A percentile compares a stretch with the other conserved stretches of the same genome.
phyloP scores from a whole-genome alignment of 2,888 invertebrate species.

The Epiblema foenella region DNA sequence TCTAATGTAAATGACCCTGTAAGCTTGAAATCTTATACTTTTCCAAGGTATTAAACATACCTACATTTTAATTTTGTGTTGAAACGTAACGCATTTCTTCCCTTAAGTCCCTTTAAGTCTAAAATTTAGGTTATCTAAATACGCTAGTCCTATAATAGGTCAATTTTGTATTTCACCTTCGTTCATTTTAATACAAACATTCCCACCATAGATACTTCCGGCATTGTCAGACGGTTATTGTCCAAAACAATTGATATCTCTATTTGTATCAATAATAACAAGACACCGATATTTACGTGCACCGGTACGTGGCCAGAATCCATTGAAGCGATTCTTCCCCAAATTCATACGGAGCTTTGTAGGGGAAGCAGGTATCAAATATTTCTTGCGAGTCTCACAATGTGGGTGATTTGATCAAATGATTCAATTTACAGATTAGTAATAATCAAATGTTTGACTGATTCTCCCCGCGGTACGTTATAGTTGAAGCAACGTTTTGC shows the following conservation, averaged over 20 bases:
- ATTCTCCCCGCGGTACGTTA: neutral
- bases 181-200: slow-evolving; percentile 48
- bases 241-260: slow-evolving; percentile 84
- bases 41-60: too few species aligned
- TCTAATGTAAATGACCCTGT: too few species aligned
- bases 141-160: too few species aligned
- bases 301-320: slow-evolving; percentile 78
- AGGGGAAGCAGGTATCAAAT: slow-evolving; percentile 43
- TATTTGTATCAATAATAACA: slow-evolving; percentile 84
- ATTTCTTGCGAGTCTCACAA: slow-evolving; percentile 42
- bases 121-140: too few species aligned
- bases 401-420: slow-evolving; percentile 41
- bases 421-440: slow-evolving; percentile 36
- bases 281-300: slow-evolving; percentile 80
- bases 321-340: slow-evolving; percentile 58
- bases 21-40: too few species aligned
- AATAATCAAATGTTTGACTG: slow-evolving; percentile 19
- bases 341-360: slow-evolving; percentile 46
- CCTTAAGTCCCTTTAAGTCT: neutral
- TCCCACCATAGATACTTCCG: slow-evolving; percentile 59
- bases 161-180: neutral
- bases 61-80: too few species aligned
- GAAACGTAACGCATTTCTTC: slow-evolving; percentile 3
- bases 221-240: slow-evolving; percentile 76
- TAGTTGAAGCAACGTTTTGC: neutral